A percentile compares a stretch with the other conserved stretches of the same genome.
Conservation (phyloP, 2,113 vertebrate species). For the Muntiacus reevesi region DNA sequence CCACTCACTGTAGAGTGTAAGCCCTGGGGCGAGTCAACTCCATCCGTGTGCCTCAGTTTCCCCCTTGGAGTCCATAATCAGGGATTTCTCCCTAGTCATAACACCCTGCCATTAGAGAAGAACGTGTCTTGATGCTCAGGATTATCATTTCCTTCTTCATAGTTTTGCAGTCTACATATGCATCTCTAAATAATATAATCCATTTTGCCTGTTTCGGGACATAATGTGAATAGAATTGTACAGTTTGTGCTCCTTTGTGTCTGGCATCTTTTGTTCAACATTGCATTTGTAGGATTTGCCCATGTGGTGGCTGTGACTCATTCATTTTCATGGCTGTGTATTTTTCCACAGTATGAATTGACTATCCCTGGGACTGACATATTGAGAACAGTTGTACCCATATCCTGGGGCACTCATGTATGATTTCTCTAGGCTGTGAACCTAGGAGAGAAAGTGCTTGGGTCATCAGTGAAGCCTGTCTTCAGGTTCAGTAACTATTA, state of each 20-base stretch:
- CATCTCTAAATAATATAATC: too few species aligned
- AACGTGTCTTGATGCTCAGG: background rate
- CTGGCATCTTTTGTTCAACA: background rate
- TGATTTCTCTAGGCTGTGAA: background rate
- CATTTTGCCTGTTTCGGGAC: background rate
- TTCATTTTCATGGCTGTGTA: background rate
- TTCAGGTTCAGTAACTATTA: background rate
- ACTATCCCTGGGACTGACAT: background rate
- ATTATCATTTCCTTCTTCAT: background rate
- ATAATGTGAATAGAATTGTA: background rate
- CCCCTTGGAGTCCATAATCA: background rate
- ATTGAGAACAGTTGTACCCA: background rate
- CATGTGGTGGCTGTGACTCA: rapidly evolving
- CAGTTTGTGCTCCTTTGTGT: background rate
- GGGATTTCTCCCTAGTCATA: background rate
- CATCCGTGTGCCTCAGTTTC: background rate
- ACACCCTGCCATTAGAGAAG: background rate
- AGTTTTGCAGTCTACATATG: background rate
- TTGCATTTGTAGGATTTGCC: background rate
- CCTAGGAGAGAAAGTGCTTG: background rate
- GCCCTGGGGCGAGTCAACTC: background rate
- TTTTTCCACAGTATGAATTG: background rate
- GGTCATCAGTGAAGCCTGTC: background rate
- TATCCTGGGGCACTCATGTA: rapidly evolving
- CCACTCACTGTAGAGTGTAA: background rate